Evolutionary conservation across 2,888 invertebrate species (phyloP).

Genomic region (Drosophila prolongata): DNA sequence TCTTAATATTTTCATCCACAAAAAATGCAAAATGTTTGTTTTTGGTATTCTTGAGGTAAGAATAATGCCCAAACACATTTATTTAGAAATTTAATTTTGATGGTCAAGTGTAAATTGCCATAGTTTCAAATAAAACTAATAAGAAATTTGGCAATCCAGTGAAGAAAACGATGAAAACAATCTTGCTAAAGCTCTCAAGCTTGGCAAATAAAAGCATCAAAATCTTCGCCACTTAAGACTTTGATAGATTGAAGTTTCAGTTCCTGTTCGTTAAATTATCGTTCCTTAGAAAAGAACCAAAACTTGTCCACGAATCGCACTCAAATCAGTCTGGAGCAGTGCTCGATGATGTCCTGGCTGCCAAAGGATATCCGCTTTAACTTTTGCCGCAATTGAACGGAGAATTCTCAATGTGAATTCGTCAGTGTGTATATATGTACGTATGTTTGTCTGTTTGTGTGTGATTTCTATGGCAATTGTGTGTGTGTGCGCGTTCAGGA

Average conservation of each 20-base stretch:
- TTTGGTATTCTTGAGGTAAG: too few species aligned
- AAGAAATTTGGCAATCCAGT: too few species aligned
- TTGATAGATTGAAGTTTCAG: conserved; percentile 31
- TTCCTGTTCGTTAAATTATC: conserved; percentile 24
- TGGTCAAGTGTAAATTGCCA: too few species aligned
- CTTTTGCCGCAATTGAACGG: conserved; percentile 45
- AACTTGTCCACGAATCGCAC: conserved; percentile 35
- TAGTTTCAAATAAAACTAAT: too few species aligned
- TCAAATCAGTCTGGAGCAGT: conserved; percentile 40
- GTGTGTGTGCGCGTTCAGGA: conserved; percentile 14
- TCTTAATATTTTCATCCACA: too few species aligned
- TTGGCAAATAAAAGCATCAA: conserved; percentile 8
- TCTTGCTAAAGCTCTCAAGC: conserved; percentile 1
- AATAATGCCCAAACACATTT: too few species aligned
- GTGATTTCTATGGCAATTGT: conserved; percentile 22
- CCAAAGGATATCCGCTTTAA: conserved; percentile 46
- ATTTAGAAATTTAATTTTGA: too few species aligned
- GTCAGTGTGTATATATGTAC: conserved; percentile 15
- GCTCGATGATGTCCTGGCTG: conserved; percentile 42
- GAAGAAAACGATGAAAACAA: background rate
- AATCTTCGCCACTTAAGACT: conserved; percentile 23
- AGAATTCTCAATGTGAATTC: conserved; percentile 36
- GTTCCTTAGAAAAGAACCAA: conserved; percentile 4
- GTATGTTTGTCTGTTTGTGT: conserved; percentile 23
- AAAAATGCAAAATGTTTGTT: too few species aligned